Conservation (phyloP, 2,113 vertebrate genomes). For the Buteo buteo region DNA sequence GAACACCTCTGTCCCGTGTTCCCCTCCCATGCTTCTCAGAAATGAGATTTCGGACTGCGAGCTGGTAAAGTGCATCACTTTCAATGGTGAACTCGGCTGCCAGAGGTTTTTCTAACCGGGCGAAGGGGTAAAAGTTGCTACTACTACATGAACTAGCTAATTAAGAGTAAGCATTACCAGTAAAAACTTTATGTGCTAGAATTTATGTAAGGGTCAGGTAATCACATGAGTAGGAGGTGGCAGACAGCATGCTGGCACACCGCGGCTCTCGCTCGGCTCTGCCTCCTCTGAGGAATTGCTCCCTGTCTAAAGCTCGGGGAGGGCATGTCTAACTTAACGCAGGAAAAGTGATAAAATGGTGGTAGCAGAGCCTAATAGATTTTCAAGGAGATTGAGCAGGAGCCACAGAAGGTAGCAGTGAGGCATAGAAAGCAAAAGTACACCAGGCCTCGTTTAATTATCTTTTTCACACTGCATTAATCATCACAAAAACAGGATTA, state of each 20-base stretch:
- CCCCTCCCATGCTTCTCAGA: background rate
- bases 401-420: constrained; percentile 33
- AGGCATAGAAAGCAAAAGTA: constrained; percentile 71
- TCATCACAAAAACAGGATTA: constrained; percentile 65
- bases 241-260: background rate
- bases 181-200: background rate
- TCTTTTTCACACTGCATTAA: constrained; percentile 78
- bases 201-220: background rate
- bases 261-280: background rate
- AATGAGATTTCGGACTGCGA: background rate
- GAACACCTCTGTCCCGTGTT: background rate
- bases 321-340: background rate
- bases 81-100: background rate
- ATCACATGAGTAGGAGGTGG: background rate
- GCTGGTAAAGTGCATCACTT: background rate
- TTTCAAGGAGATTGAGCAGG: constrained; percentile 59
- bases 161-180: background rate
- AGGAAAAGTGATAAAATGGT: constrained; percentile 13
- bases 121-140: background rate
- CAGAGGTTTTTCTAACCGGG: background rate
- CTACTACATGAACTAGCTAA: background rate
- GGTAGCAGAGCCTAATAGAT: constrained; percentile 42
- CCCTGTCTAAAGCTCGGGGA: background rate
- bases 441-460: constrained; percentile 69
- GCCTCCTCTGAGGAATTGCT: background rate